Percentiles rank a stretch among this genome's conserved stretches.
Conservation (phyloP, 2,797 vertebrate genomes). For the Lophotriccus pileatus region DNA sequence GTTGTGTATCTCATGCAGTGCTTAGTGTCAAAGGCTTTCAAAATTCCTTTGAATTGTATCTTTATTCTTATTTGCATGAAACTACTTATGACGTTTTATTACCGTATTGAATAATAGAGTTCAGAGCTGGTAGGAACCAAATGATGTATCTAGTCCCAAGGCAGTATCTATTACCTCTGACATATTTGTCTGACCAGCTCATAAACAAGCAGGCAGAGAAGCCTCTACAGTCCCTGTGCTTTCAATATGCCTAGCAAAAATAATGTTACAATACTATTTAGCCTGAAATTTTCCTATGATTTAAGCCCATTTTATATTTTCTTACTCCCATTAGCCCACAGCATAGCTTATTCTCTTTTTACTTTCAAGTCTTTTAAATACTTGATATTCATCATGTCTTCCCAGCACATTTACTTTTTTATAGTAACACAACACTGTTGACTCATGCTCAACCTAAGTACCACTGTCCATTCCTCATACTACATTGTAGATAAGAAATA, state of each 20-base stretch:
- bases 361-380: neutral
- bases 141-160: neutral
- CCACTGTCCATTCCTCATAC: neutral
- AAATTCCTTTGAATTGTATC: neutral
- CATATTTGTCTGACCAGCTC: neutral
- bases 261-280: neutral
- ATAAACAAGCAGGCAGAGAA: conserved; percentile 3
- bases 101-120: neutral
- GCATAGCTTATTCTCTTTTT: neutral
- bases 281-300: neutral
- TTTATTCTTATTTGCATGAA: neutral
- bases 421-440: neutral
- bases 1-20: neutral
- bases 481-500: conserved; percentile 13
- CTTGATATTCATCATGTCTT: neutral
- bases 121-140: neutral
- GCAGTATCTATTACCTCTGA: neutral
- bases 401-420: neutral
- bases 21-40: conserved; percentile 4
- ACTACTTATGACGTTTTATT: conserved; percentile 3
- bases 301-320: conserved; percentile 8
- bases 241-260: neutral
- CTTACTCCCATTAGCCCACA: neutral
- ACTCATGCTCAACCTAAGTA: conserved; percentile 3
- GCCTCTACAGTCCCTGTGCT: neutral